Base-by-base conservation (phyloP, 2,797 vertebrate species). In the Scleropages formosus region DNA sequence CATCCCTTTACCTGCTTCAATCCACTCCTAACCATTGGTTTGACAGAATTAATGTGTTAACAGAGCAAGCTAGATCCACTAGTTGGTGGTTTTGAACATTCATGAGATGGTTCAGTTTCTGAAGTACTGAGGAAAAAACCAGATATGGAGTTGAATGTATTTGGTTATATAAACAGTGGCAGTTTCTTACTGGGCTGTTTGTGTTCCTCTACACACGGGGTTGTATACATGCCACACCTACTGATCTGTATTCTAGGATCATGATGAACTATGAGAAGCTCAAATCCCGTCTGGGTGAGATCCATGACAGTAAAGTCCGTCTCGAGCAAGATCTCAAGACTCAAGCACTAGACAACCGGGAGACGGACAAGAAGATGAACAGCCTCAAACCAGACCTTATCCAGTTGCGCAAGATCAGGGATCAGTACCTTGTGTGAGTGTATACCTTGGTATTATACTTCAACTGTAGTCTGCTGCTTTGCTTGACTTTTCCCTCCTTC, bases 331-430 rank as follows among this genome's bases (percentile, higher is more conserved):
- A 98, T 89, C 91, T 98, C 87, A 96, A 96, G 92, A 95, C 94
- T 0, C 96, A 98, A 89, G 94, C 96, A 78, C 87, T 94, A 89
- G 95, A 98, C 86, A 97, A 97, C 90, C 89, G 96, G 1, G 95
- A 98, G 89, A 96, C 93, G 0, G 96, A 98, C 90, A 96, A 96
- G 82, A 98, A 94, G 91, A 98, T 99, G 96, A 97, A 98, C 86
- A 98, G 95, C 81, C 94, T 98, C 88, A 98, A 97, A 84, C 97
- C 95, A 16, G 96, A 99, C 86, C 93, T 99, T 84, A 95, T 98
- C 72, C 95, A 98, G 89, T 94, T 98, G 64, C 94, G 96, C 85
- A 98, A 96, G 92, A 96, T 96, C 87, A 91, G 96, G 81, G 96
- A 98, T 89, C 96, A 98, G 88, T 93, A 98, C 82, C 94, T 99